Percentiles rank a stretch among this genome's conserved stretches.
Conservation (phyloP, 2,888 invertebrate genomes). For the Isotomurus palustris region DNA sequence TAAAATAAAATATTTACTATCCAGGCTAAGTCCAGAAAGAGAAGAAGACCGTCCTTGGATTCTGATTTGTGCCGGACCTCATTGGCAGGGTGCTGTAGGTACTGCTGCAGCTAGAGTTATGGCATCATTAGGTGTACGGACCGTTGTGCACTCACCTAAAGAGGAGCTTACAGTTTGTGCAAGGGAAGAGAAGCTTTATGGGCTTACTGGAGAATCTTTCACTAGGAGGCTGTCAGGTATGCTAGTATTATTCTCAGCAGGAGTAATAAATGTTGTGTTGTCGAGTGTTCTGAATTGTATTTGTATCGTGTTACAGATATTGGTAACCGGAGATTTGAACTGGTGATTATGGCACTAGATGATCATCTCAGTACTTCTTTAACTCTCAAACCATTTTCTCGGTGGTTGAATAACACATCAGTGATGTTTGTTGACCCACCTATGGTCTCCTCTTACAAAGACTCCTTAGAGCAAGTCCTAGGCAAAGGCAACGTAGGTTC, state of each 20-base stretch:
- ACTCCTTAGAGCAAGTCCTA: slow-evolving; percentile 14
- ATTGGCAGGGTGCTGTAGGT: slow-evolving; percentile 43
- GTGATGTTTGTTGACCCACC: slow-evolving; percentile 43
- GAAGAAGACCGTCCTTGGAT: slow-evolving; percentile 41
- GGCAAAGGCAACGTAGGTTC: slow-evolving; percentile 18
- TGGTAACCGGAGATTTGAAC: slow-evolving; percentile 28
- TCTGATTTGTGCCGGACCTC: slow-evolving; percentile 35
- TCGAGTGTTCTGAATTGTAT: neutral
- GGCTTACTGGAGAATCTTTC: slow-evolving; percentile 25
- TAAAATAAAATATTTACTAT: neutral
- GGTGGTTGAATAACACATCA: slow-evolving; percentile 21
- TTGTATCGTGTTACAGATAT: slow-evolving; percentile 24
- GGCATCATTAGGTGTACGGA: slow-evolving; percentile 37
- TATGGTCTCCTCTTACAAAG: slow-evolving; percentile 31
- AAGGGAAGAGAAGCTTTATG: slow-evolving; percentile 32
- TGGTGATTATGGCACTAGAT: slow-evolving; percentile 37
- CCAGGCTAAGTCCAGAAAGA: slow-evolving; percentile 41
- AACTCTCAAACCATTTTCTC: slow-evolving; percentile 5
- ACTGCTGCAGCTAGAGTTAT: slow-evolving; percentile 38
- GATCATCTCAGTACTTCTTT: slow-evolving; percentile 24
- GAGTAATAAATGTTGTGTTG: too few relatives aligned
- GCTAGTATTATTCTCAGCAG: too few relatives aligned
- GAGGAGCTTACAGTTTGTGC: slow-evolving; percentile 32
- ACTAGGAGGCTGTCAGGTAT: slow-evolving; percentile 27
- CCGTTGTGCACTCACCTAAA: slow-evolving; percentile 34